These are phyloP conservation scores for Sialia sialis DNA, from an alignment of 2,113 vertebrate species.

Conservation along the genomic window DNA sequence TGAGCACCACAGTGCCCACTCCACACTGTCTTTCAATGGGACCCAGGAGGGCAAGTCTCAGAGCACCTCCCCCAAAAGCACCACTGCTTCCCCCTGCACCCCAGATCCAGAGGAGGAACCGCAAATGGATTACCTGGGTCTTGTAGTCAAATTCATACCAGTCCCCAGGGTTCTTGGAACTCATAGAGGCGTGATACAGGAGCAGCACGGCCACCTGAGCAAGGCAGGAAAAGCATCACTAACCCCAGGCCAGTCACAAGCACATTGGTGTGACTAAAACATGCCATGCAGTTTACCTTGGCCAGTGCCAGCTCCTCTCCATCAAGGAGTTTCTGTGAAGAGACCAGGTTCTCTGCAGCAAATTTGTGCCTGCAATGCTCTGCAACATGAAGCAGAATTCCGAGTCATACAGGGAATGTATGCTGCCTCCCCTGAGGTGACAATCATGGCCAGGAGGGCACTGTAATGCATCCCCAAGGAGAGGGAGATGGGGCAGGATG, in stretches of 20 bases:
- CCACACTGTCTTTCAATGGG: not conserved
- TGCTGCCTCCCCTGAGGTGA: not conserved
- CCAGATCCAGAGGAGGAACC: not conserved
- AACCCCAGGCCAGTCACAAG: not conserved
- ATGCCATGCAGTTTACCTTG: conserved; percentile 72
- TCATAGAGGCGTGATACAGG: conserved; percentile 82
- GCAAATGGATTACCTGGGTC: conserved; percentile 76
- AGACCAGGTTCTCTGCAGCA: conserved; percentile 65
- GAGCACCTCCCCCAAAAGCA: not conserved
- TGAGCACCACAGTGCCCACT: not conserved
- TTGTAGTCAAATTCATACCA: conserved; percentile 76
- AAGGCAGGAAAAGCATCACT: not conserved
- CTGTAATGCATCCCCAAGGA: not conserved
- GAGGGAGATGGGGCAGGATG: not conserved
- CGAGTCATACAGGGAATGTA: not conserved
- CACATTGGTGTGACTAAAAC: accelerated
- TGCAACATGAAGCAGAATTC: conserved; percentile 24
- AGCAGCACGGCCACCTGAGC: conserved; percentile 76
- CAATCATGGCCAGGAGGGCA: not conserved
- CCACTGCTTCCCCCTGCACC: accelerated
- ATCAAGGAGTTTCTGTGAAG: conserved; percentile 70
- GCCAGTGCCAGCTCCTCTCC: conserved; percentile 81
- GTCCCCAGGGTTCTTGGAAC: conserved; percentile 67
- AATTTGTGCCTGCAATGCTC: conserved; percentile 77
- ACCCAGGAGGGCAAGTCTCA: accelerated